phyloP scores from a whole-genome alignment of 2,888 invertebrate genomes.

The Ptychoptera contaminata region DNA sequence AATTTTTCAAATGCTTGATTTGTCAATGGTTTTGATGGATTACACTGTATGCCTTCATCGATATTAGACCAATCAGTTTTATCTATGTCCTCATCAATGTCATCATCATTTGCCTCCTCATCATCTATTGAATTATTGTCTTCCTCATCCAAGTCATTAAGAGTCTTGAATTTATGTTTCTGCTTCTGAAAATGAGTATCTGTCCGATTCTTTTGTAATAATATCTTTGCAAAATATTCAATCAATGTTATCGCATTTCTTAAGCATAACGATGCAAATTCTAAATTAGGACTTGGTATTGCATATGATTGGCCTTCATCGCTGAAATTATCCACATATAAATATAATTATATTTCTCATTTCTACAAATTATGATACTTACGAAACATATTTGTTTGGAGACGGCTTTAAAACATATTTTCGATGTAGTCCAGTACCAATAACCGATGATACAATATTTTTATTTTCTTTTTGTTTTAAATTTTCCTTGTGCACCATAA shows the following conservation, averaged over 20 bases:
- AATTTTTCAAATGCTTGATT: conserved; percentile 43
- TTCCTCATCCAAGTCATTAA: background rate
- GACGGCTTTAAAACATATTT: conserved; percentile 16
- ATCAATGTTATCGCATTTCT: conserved; percentile 66
- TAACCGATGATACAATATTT: conserved; percentile 15
- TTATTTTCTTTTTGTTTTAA: conserved; percentile 14
- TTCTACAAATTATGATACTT: conserved; percentile 9
- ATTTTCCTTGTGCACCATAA: conserved; percentile 38
- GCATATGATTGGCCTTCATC: conserved; percentile 59
- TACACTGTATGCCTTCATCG: conserved; percentile 33
- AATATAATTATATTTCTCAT: too few species aligned
- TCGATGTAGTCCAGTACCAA: conserved; percentile 16
- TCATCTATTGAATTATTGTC: background rate
- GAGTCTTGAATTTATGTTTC: background rate
- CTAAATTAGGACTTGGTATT: conserved; percentile 72
- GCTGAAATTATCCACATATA: conserved; percentile 23
- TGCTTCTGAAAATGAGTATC: too few species aligned
- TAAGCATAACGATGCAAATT: conserved; percentile 79
- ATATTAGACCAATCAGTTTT: conserved; percentile 22
- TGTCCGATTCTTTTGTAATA: conserved; percentile 12
- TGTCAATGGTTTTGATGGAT: conserved; percentile 45
- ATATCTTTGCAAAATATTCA: conserved; percentile 20
- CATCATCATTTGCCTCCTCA: conserved; percentile 5
- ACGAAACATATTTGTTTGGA: conserved; percentile 17
- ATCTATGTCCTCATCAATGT: conserved; percentile 9